phyloP scores from a whole-genome alignment of 2,797 vertebrate genomes.

The Australoheros facetus region DNA sequence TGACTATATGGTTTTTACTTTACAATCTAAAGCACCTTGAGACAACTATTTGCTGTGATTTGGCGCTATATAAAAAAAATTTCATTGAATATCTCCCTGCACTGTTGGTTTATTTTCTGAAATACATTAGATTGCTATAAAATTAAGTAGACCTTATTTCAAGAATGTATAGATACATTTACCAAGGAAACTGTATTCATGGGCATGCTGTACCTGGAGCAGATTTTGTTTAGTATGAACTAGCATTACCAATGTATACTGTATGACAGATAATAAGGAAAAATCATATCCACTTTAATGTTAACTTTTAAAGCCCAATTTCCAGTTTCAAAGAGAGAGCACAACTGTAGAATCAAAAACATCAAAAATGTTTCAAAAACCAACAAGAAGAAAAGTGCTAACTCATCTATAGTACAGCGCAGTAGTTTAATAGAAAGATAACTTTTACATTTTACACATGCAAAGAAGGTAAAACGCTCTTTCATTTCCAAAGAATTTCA shows the following conservation, averaged over 20 bases:
- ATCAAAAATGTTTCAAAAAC: not conserved
- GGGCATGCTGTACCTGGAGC: not conserved
- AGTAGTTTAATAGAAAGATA: not conserved
- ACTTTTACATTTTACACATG: not conserved
- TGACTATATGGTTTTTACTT: too few species aligned
- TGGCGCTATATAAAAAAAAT: too few species aligned
- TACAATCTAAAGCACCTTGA: too few species aligned
- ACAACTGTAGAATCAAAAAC: not conserved
- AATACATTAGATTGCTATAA: not conserved
- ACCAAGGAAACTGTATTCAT: not conserved
- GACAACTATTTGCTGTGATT: too few species aligned
- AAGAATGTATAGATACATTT: not conserved
- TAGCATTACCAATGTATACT: not conserved
- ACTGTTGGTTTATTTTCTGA: not conserved
- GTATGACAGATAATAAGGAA: not conserved
- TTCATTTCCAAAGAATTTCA: not conserved
- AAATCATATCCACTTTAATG: not conserved
- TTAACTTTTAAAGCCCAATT: not conserved
- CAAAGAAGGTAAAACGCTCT: not conserved
- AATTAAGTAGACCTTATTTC: not conserved
- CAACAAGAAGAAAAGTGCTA: not conserved
- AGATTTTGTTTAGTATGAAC: not conserved
- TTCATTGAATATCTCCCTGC: not conserved
- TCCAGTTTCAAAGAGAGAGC: not conserved
- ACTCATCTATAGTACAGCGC: not conserved